Percentiles rank a stretch among this genome's conserved stretches.
These are phyloP conservation scores for Stictonetta naevosa DNA, from an alignment of 2,113 vertebrate genomes.

Conservation along the genomic window DNA sequence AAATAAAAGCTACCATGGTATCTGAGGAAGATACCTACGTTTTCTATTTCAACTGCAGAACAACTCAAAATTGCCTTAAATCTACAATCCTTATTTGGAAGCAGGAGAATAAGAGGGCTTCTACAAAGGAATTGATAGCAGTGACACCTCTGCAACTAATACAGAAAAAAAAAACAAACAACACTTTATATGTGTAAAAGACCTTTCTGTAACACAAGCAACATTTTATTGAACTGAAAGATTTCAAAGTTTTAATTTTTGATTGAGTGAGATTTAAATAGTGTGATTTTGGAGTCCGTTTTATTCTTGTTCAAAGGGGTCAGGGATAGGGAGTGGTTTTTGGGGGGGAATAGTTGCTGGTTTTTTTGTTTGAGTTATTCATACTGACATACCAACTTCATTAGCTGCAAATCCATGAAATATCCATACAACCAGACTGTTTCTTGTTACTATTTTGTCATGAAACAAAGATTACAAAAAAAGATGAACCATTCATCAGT, in stretches of 20 bases:
- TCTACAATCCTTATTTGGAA: neutral
- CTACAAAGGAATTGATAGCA: neutral
- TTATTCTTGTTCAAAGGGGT: neutral
- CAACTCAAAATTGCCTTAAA: neutral
- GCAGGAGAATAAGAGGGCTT: neutral
- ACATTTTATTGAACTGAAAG: neutral
- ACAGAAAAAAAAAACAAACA: neutral
- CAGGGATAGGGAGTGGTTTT: neutral
- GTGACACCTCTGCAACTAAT: neutral
- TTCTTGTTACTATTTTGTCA: neutral
- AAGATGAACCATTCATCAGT: constrained; percentile 2
- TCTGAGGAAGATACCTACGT: neutral
- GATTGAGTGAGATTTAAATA: neutral
- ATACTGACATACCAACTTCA: neutral
- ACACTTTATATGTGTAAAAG: neutral
- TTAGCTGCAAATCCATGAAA: constrained; percentile 13
- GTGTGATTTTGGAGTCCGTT: neutral
- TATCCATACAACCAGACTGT: neutral
- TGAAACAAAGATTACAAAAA: constrained; percentile 19
- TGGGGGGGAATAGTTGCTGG: neutral
- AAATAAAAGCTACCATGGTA: neutral
- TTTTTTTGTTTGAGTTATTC: neutral
- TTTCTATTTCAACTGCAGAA: neutral
- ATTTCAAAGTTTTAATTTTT: neutral
- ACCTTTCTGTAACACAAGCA: neutral